Evolutionary conservation across 2,888 invertebrate species (phyloP), one percentile per base, ranked within the genome.

Genomic region (Melinaea menophilus): DNA sequence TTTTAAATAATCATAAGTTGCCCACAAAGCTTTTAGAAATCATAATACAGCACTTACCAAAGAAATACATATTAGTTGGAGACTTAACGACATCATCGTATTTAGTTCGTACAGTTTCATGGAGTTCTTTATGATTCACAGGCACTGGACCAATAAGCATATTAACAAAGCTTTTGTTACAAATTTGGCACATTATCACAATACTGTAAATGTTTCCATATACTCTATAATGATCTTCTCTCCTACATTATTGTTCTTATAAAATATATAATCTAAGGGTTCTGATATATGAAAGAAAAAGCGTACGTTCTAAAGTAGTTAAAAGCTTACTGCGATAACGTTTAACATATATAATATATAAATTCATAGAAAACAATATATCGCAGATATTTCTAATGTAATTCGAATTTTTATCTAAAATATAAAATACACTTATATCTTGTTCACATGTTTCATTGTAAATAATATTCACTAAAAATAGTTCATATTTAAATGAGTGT

Each of bases 221-320:
- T 31, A 55, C 47, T 55, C 22, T 46, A 12, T 35, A 37, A 22
- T 37, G 34, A 56, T 54, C 45, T 46, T 46, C 12, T 45, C n/a
- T 12, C 33, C 51, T 51, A 11, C 13, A 31, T 33, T 22, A 34
- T 47, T 33, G 45, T 55, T 58, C 12, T 22, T 57, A 63, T 57
- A 46, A 33, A 47, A 31, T 61, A 54, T 54, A 56, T 51, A 51
- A 31, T 57, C 48, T 37, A 61, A 66, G 56, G 62, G 56, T 61
- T 61, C 31, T 55, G 72, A 74, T 76, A 78, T 78, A 79, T 71
- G 68, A 72, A 69, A 66, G 68, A 78, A 79, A 86, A 90, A 89
- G 90, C 90, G 90, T 81, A 79, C 74, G 88, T 90, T 90, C 90
- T 90, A 90, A 90, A 90, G 79, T 89, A 90, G 86, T 78, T 85